phyloP scores from a whole-genome alignment of 2,113 vertebrate genomes.

The Notarius lentiginosus region DNA sequence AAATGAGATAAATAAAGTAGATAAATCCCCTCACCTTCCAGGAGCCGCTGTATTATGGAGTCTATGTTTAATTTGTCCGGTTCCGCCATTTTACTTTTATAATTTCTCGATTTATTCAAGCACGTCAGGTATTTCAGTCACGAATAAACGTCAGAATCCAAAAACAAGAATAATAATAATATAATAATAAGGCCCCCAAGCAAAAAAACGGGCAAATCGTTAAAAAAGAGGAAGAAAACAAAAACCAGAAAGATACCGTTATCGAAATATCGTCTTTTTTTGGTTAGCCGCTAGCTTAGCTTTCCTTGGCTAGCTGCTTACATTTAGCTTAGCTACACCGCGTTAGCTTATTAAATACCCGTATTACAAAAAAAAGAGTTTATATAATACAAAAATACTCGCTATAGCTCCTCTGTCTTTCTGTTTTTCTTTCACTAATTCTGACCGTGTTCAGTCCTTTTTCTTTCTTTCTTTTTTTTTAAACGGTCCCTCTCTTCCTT shows the following conservation, averaged over 20 bases:
- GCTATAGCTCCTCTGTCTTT: conserved; percentile 47
- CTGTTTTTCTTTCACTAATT: not conserved
- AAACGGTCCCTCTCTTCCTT: not conserved
- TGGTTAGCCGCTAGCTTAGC: conserved; percentile 34
- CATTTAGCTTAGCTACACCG: conserved; percentile 40
- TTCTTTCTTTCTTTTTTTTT: not conserved
- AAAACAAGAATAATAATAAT: conserved; percentile 34
- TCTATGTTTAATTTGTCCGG: conserved; percentile 93
- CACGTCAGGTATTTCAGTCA: conserved; percentile 61
- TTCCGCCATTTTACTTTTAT: conserved; percentile 77
- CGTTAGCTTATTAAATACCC: conserved; percentile 51
- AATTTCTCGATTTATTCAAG: conserved; percentile 65
- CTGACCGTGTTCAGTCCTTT: not conserved
- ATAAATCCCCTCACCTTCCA: conserved; percentile 81
- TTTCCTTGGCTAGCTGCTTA: conserved; percentile 45
- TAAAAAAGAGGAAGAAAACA: not conserved
- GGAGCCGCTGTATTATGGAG: conserved; percentile 92
- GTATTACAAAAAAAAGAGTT: conserved; percentile 45
- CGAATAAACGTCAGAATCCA: conserved; percentile 51
- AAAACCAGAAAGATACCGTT: conserved; percentile 11
- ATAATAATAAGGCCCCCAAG: conserved; percentile 30
- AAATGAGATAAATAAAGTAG: not conserved
- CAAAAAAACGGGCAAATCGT: conserved; percentile 1
- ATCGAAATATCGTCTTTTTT: not conserved
- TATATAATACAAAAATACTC: conserved; percentile 14